Evolutionary conservation across 2,113 vertebrate genomes (phyloP).

Genomic region (Spilogale gracilis): DNA sequence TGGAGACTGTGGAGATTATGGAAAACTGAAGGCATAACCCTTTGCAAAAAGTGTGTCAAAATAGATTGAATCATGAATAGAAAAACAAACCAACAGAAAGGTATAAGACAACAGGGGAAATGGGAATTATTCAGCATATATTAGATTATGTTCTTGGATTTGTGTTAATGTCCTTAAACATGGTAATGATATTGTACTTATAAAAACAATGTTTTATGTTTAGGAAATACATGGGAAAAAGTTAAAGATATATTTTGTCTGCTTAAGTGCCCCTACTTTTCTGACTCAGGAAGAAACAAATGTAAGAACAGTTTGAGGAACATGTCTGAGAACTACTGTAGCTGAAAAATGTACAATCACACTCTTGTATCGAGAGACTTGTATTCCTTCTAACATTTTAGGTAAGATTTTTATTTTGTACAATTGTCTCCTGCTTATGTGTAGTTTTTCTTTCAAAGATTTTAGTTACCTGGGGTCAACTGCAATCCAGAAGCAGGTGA

Average conservation of each 20-base stretch:
- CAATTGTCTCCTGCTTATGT: background rate
- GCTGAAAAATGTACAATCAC: accelerated
- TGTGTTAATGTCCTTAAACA: background rate
- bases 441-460: background rate
- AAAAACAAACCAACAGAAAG: background rate
- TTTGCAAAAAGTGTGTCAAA: background rate
- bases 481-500: background rate
- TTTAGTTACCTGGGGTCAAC: background rate
- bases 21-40: background rate
- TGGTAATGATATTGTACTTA: background rate
- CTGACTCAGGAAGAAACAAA: background rate
- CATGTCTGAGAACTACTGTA: background rate
- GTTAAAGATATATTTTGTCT: background rate
- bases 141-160: background rate
- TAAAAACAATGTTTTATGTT: background rate
- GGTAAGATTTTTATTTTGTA: background rate
- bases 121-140: background rate
- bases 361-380: background rate
- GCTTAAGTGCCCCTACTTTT: background rate
- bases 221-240: background rate
- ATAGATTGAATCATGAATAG: background rate
- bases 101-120: background rate
- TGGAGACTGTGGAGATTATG: background rate
- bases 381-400: background rate
- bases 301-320: background rate